Conservation (phyloP, 2,888 invertebrate genomes). For the Zhuqinia jingwanae region DNA sequence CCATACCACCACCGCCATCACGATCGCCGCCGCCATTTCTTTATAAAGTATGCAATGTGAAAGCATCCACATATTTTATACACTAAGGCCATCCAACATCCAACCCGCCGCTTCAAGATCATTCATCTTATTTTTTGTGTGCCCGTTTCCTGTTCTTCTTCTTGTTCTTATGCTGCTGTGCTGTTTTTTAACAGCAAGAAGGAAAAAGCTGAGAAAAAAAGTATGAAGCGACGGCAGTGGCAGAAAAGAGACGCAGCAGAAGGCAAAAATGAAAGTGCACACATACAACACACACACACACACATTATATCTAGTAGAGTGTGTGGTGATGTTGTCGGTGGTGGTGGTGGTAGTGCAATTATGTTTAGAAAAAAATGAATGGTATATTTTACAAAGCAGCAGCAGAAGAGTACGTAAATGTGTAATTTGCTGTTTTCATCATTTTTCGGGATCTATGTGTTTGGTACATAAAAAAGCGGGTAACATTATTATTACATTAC, state of each 20-base stretch:
- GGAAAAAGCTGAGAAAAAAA: background rate
- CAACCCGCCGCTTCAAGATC: slow-evolving; percentile 75
- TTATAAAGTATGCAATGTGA: slow-evolving; percentile 63
- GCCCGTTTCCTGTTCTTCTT: slow-evolving; percentile 59
- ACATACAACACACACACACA: too few relatives aligned
- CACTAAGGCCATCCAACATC: slow-evolving; percentile 74
- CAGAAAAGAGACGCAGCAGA: too few relatives aligned
- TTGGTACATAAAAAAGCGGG: too few relatives aligned
- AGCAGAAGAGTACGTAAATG: background rate
- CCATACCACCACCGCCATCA: slow-evolving; percentile 20
- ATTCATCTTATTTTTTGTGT: slow-evolving; percentile 77
- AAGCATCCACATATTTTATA: slow-evolving; percentile 68
- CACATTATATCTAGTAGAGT: too few relatives aligned
- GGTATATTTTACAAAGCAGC: background rate
- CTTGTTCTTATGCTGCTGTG: slow-evolving; percentile 11
- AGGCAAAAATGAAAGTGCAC: too few relatives aligned
- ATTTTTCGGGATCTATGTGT: background rate
- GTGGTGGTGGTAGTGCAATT: background rate
- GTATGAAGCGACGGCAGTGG: background rate
- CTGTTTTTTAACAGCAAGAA: slow-evolving; percentile 10
- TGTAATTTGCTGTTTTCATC: slow-evolving; percentile 37
- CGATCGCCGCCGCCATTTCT: slow-evolving; percentile 44
- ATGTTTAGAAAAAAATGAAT: slow-evolving; percentile 12
- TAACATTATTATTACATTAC: slow-evolving; percentile 25
- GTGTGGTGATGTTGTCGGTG: too few relatives aligned